Evolutionary conservation across 2,888 invertebrate genomes (phyloP), one percentile per base, ranked within the genome.

Genomic region (Aphodius granarius): DNA sequence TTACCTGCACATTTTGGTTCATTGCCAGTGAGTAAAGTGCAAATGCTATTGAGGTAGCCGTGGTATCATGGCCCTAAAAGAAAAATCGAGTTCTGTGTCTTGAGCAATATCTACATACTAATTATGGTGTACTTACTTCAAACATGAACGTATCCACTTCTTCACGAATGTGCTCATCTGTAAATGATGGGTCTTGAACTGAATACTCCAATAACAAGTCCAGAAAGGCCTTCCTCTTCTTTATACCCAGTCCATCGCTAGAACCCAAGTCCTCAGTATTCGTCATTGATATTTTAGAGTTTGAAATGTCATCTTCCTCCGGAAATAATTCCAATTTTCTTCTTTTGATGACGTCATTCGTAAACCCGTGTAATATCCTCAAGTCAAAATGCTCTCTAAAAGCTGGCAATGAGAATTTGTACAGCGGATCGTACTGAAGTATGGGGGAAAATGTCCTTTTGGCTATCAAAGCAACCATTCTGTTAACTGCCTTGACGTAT

Each of bases 401-500:
- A 5, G 92, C 93, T 72, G 89, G 86, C 1, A 88, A 85, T 0
- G 91, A 86, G 5, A 91, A 84, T 78, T 90, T 89, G 84, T 88
- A 91, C 18, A 76, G 13, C 1, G 87, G 83, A 66, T 89, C 86
- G 0, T 87, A 83, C 85, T 89, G 88, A 16, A 88, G 82, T 89
- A 90, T 90, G 0, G 90, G 89, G 13, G 81, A 80, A 13, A 83
- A 77, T 15, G 79, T 65, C 5, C 83, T 74, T 21, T 79, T 74
- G 5, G 81, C 73, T 4, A 81, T 75, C 3, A 83, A 68, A 66
- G 81, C 73, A 18, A 76, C 73, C 63, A 81, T 74, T 62, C 89
- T 89, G 85, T 91, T 91, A 66, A 94, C 91, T 6, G 93, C 92
- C 82, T 89, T 88, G 0, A 94, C 93, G 83, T 94, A 95, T 80